Percentiles rank a stretch among this genome's conserved stretches.
Evolutionary conservation across 2,888 invertebrate species (phyloP).

Genomic region (Idaea straminata): DNA sequence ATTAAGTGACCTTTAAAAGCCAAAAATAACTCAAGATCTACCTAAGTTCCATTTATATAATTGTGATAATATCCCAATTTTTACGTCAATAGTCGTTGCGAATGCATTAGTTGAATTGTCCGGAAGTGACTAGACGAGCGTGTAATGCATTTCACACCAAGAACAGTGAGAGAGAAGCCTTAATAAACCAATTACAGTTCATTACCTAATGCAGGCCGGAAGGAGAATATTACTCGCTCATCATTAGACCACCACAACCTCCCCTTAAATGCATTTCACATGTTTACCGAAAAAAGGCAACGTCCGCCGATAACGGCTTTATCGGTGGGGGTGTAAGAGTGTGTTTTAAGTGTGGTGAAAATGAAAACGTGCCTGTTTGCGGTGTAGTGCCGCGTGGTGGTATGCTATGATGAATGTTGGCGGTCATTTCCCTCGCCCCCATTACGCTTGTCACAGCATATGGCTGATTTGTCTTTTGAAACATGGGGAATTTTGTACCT

Average conservation of each 20-base stretch:
- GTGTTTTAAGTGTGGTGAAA: constrained; percentile 51
- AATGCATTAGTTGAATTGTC: constrained; percentile 15
- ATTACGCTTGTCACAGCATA: constrained; percentile 66
- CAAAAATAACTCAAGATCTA: not conserved
- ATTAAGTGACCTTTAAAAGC: not conserved
- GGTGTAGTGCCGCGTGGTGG: constrained; percentile 65
- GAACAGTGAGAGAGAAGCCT: constrained; percentile 49
- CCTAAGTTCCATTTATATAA: constrained; percentile 16
- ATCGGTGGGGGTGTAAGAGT: constrained; percentile 47
- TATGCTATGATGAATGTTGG: constrained; percentile 60
- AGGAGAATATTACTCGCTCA: constrained; percentile 70
- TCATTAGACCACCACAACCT: constrained; percentile 73
- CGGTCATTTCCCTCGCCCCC: constrained; percentile 63
- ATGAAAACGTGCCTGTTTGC: constrained; percentile 60
- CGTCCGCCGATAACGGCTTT: constrained; percentile 55
- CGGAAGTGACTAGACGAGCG: constrained; percentile 49
- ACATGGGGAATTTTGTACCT: constrained; percentile 36
- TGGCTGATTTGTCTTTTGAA: constrained; percentile 57
- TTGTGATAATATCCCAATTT: constrained; percentile 17
- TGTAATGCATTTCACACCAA: constrained; percentile 67
- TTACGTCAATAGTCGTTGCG: constrained; percentile 20
- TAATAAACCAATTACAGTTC: constrained; percentile 75
- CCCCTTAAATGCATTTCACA: constrained; percentile 67
- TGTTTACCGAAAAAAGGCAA: constrained; percentile 54
- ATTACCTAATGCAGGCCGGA: constrained; percentile 75